Base-by-base conservation (phyloP, 92 coral and sea anemone genomes). In the Umimayanthus chanpuru region DNA sequence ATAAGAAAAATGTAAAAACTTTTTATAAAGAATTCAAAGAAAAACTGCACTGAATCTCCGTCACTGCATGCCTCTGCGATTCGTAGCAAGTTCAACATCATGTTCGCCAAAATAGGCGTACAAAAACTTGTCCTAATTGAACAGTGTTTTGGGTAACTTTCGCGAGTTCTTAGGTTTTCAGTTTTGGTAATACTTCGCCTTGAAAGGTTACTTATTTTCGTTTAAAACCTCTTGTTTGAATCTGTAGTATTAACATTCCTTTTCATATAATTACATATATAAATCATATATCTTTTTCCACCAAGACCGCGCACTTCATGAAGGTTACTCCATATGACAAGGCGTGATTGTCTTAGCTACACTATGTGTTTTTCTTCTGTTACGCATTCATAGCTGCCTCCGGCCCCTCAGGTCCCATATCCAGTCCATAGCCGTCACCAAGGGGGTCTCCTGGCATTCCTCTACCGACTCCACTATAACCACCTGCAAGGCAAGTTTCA, bases 391-490 rank as follows among this genome's bases (percentile, higher is more conserved):
- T 83, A 39, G 64, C 87, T 49, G 87, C 49, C 72, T 81, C 85
- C 20, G 75, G 87, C 11, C 76, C 77, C 43, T 83, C 87, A 6
- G 58, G 64, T 32, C 36, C 36, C 87, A 83, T 83, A 28, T 83
- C 85, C 8, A 86, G 85, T 76, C 88, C 91, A 79, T 89, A 89
- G 77, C 92, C 94, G 82, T 89, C 90, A 26, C 87, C 87, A 21
- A 92, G 81, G 16, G 94, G 94, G 72, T 91, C 92, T 29, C 92
- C 90, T 14, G 94, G 86, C 94, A 92, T 92, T 50, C 92, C 94
- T 85, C 94, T 90, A 40, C 94, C 94, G 25, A 88, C 94, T 23
- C 91, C 94, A 79, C 86, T 92, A 76, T 85, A 92, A 49, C 91
- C 88, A 81, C 94, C 94, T 92, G 70, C 47, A 32, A 81, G 61